These are phyloP conservation scores for Erinaceus europaeus DNA, from an alignment of 2,113 vertebrate genomes.

Conservation along the genomic window DNA sequence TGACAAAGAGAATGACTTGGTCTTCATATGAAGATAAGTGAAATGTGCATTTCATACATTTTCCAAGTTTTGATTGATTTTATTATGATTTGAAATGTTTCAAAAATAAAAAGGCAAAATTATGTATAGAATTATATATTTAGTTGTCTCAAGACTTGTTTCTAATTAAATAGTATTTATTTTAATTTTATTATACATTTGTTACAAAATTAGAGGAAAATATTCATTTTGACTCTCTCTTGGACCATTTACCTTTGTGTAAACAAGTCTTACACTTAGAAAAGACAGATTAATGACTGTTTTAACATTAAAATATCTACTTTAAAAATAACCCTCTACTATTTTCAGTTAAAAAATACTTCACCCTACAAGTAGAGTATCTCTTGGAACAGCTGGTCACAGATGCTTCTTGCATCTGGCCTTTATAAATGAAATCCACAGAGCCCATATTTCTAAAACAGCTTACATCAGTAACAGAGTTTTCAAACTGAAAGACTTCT, in stretches of 20 bases:
- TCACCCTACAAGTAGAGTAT: not conserved
- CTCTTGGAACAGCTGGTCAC: not conserved
- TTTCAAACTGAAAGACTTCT: not conserved
- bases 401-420: constrained; percentile 23
- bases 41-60: no score
- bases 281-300: not conserved
- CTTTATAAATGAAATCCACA: not conserved
- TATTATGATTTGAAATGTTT: not conserved
- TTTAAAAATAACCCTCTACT: not conserved
- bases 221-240: not conserved
- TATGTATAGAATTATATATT: not conserved
- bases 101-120: not conserved
- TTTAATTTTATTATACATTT: not conserved
- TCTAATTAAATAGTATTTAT: not conserved
- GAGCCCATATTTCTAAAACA: constrained; percentile 16
- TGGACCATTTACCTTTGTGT: not conserved
- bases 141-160: not conserved
- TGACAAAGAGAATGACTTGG: no score
- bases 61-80: no score
- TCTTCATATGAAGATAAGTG: no score
- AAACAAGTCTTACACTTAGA: not conserved
- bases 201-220: not conserved
- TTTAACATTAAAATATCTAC: not conserved
- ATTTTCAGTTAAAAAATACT: not conserved
- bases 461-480: not conserved